Evolutionary conservation across 2,888 invertebrate species (phyloP), one percentile per base, ranked within the genome.

Genomic region (Parthenolecanium corni): DNA sequence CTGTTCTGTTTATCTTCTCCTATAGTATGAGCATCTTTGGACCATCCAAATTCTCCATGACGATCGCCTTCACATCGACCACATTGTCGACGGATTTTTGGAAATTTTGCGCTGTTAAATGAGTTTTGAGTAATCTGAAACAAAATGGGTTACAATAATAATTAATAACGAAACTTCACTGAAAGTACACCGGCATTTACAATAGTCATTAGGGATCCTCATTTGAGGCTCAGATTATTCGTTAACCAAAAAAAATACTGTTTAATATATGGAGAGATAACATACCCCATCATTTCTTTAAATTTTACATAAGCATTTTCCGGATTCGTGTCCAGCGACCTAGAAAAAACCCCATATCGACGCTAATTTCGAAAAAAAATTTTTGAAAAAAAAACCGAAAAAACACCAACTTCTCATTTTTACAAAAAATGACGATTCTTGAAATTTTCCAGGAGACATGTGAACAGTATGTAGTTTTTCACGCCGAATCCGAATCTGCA

Each of bases 241-340:
- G 18, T 5, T 44, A 6, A 44, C 12, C 5, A 44, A 44, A 44
- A 18, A 44, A 44, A 18, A 44, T 9, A 14, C 4, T 9, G 44
- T 42, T 42, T 18, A 42, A n/a, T n/a, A 14, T 14, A 16, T 42
- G 5, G 3, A 6, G 4, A 4, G 21, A 49, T 3, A 11, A 62
- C 44, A 18, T 40, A 62, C 52, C 24, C 42, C 52, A 62, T 62
- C 52, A 62, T 62, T 18, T 62, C 52, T 24, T 52, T 62, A 18
- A 52, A 52, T 42, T 42, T 47, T 16, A 62, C 42, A 42, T 23
- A 42, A 21, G 42, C 25, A 12, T 42, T 23, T 5, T 40, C 49
- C n/a, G n/a, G n/a, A n/a, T n/a, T n/a, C n/a, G n/a, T n/a, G n/a
- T n/a, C n/a, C n/a, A n/a, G n/a, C n/a, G n/a, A n/a, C n/a, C n/a